phyloP scores from a whole-genome alignment of 2,113 vertebrate species.

The Petroica traversi region DNA sequence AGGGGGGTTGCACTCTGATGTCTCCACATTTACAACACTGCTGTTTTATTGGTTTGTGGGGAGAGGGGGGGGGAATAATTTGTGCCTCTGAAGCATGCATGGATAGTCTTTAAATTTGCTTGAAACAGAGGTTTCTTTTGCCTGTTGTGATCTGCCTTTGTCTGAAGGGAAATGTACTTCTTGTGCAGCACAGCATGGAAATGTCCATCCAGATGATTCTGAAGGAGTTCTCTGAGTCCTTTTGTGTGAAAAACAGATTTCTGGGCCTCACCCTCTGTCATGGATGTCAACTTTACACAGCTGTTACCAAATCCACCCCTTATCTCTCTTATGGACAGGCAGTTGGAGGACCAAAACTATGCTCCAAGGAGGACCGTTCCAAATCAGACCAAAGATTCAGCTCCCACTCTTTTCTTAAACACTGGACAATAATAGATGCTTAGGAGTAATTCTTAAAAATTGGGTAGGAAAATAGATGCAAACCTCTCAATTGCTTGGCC shows the following conservation, averaged over 20 bases:
- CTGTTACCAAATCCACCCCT: neutral
- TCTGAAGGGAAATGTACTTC: constrained; percentile 17
- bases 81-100: constrained; percentile 83
- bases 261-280: neutral
- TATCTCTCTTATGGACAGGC: neutral
- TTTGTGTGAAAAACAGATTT: neutral
- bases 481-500: neutral
- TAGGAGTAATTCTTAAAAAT: neutral
- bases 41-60: constrained; percentile 70
- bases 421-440: neutral
- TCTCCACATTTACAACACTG: constrained; percentile 62
- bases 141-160: constrained; percentile 11
- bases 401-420: neutral
- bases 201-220: neutral
- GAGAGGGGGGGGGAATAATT: constrained; percentile 57
- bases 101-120: constrained; percentile 81
- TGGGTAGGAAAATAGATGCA: neutral
- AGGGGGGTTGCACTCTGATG: constrained; percentile 48
- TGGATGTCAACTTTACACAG: neutral
- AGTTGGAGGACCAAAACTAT: neutral
- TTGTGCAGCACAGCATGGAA: rapidly evolving
- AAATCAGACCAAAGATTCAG: neutral
- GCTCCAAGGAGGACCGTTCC: neutral
- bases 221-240: neutral
- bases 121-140: constrained; percentile 36